Conservation (phyloP, 2,113 vertebrate genomes). For the Scopus umbretta region DNA sequence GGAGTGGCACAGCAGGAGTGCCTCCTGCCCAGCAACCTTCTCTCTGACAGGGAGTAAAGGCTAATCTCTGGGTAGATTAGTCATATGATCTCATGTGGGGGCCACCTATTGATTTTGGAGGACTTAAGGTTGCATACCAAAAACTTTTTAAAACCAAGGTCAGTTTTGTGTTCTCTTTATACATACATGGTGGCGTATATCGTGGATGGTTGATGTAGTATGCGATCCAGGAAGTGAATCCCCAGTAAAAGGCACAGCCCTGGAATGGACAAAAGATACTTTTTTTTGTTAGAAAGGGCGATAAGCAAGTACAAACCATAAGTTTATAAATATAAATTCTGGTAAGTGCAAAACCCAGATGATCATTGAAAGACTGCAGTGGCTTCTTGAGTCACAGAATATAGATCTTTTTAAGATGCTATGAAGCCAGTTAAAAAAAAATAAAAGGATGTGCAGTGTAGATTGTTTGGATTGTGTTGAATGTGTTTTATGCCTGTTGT, state of each 20-base stretch:
- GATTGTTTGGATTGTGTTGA: neutral
- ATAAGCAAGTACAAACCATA: neutral
- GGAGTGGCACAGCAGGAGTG: neutral
- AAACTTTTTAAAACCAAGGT: neutral
- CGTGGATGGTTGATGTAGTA: slow-evolving; percentile 81
- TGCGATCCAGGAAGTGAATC: slow-evolving; percentile 75
- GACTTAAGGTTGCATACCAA: neutral
- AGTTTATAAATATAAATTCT: neutral
- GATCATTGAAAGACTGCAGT: neutral
- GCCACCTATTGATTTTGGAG: neutral
- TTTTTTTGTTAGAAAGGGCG: neutral
- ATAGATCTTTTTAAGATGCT: neutral
- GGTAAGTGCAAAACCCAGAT: neutral
- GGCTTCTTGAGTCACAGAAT: neutral
- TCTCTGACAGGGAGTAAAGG: neutral
- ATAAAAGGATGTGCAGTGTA: neutral
- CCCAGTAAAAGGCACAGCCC: slow-evolving; percentile 79
- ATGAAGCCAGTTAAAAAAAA: neutral
- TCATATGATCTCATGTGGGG: neutral
- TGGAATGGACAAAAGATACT: slow-evolving; percentile 28
- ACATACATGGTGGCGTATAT: slow-evolving; percentile 79
- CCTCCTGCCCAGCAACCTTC: neutral
- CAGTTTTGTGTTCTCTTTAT: neutral
- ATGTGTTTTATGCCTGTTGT: neutral
- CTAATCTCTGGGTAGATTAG: neutral